Evolutionary conservation across 2,113 vertebrate genomes (phyloP).

Genomic region (Trochalopteron elliotii): DNA sequence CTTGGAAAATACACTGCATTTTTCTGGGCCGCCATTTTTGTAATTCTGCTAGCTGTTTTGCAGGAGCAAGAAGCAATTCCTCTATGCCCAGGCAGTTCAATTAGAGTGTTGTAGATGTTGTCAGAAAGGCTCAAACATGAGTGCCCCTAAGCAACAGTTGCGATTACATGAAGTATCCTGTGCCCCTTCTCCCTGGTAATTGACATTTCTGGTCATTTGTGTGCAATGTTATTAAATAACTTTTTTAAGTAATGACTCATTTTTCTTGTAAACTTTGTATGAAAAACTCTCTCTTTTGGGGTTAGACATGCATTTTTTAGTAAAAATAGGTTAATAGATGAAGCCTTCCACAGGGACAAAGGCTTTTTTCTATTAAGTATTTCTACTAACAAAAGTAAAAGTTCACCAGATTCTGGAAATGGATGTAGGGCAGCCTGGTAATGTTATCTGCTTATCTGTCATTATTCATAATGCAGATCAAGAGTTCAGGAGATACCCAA

Average conservation of each 20-base stretch:
- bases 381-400: constrained; percentile 2
- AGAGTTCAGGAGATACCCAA: background rate
- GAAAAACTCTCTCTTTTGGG: background rate
- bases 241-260: constrained; percentile 37
- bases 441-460: background rate
- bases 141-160: constrained; percentile 71
- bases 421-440: background rate
- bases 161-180: constrained; percentile 73
- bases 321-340: background rate
- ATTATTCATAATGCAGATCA: constrained; percentile 17
- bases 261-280: constrained; percentile 51
- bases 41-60: constrained; percentile 70
- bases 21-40: constrained; percentile 68
- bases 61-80: constrained; percentile 69
- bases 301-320: background rate
- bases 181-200: constrained; percentile 60
- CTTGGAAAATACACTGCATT: constrained; percentile 60
- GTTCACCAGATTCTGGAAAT: background rate
- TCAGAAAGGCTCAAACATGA: constrained; percentile 74
- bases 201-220: background rate
- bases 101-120: constrained; percentile 72
- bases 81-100: constrained; percentile 72
- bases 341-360: background rate
- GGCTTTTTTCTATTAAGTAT: background rate
- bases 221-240: constrained; percentile 74